A percentile compares a stretch with the other conserved stretches of the same genome.
Conservation (phyloP, 2,797 vertebrate genomes). For the Peromyscus attwateri region DNA sequence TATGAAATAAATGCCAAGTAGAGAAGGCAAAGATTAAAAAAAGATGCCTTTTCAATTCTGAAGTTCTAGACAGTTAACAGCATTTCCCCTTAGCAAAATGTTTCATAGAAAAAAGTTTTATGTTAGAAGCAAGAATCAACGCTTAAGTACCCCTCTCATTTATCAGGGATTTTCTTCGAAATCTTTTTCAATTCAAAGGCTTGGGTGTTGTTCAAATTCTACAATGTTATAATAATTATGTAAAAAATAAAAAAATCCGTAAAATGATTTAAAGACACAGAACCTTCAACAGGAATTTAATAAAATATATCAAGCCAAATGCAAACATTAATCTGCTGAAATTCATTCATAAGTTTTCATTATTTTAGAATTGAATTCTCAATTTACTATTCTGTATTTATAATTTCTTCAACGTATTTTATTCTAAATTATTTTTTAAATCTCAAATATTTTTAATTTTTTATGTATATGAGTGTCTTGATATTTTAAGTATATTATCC, state of each 20-base stretch:
- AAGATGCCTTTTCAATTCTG: background rate
- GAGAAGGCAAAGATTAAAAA: background rate
- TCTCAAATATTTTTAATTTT: slow-evolving; percentile 1
- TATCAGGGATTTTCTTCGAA: slow-evolving; percentile 7
- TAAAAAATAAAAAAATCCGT: background rate
- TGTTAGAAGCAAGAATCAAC: background rate
- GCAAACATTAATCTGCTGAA: slow-evolving; percentile 21
- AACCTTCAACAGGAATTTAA: background rate
- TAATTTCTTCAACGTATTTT: background rate
- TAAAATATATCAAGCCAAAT: background rate
- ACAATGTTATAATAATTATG: background rate
- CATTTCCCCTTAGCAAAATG: background rate
- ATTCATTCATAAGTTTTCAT: background rate
- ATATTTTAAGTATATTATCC: background rate
- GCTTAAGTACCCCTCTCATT: background rate
- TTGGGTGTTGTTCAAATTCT: background rate
- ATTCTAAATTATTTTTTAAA: background rate
- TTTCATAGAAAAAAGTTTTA: background rate
- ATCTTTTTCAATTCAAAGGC: background rate
- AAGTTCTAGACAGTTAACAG: background rate
- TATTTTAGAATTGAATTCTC: background rate
- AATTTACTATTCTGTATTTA: background rate
- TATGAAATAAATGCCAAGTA: background rate
- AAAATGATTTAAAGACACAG: slow-evolving; percentile 7
- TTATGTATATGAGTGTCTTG: background rate